phyloP scores from a whole-genome alignment of 2,113 vertebrate species.

The Xiphorhynchus elegans region DNA sequence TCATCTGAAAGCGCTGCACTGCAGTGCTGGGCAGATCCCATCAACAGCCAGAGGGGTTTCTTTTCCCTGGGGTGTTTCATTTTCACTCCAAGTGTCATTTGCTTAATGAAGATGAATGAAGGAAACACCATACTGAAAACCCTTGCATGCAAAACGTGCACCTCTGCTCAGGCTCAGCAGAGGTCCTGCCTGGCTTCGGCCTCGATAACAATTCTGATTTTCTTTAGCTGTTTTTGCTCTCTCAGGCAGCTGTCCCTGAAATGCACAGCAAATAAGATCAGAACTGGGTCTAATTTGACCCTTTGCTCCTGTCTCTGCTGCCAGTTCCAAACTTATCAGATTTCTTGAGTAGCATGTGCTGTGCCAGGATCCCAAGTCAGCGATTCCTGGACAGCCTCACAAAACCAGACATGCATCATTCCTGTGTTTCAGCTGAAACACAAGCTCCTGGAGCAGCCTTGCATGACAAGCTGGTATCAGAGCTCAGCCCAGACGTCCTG shows the following conservation, averaged over 20 bases:
- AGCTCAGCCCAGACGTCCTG: not conserved
- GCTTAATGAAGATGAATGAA: slow-evolving; percentile 27
- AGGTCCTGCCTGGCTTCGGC: not conserved
- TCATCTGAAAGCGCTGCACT: not conserved
- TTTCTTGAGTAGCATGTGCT: not conserved
- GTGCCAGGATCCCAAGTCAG: not conserved
- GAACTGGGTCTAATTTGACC: not conserved
- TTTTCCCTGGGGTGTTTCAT: not conserved
- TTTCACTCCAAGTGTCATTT: not conserved
- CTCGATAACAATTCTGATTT: not conserved
- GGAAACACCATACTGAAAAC: not conserved
- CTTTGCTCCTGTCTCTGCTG: not conserved
- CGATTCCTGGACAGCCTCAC: accelerated
- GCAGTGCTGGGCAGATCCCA: not conserved
- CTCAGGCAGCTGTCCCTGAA: not conserved
- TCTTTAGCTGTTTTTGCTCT: not conserved
- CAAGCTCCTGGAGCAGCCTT: not conserved
- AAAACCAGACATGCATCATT: not conserved
- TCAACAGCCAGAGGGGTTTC: not conserved
- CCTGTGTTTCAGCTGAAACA: not conserved
- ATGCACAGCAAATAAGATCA: not conserved
- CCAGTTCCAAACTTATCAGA: accelerated
- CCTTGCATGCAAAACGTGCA: not conserved
- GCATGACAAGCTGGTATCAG: not conserved
- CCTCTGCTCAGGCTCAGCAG: not conserved